Evolutionary conservation across 2,888 invertebrate genomes (phyloP).

Genomic region (Pherbina coryleti): DNA sequence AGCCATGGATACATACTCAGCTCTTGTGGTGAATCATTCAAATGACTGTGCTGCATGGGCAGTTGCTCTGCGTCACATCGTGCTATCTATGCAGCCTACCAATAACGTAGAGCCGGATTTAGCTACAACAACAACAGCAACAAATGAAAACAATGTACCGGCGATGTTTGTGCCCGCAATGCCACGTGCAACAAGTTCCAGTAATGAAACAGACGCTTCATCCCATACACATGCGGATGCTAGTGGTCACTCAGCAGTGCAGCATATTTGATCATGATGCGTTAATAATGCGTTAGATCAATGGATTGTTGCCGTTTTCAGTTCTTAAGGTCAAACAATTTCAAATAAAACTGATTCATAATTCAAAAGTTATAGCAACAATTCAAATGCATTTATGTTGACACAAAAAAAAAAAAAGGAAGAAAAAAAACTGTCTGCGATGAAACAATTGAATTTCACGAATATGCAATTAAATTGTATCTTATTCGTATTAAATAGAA

Average conservation of each 20-base stretch:
- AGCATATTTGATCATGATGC: slow-evolving; percentile 54
- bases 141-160: slow-evolving; percentile 45
- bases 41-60: slow-evolving; percentile 58
- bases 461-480: slow-evolving; percentile 26
- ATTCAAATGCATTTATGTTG: slow-evolving; percentile 6
- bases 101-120: slow-evolving; percentile 33
- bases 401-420: neutral
- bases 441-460: neutral
- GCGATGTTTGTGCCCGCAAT: slow-evolving; percentile 54
- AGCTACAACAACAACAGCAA: slow-evolving; percentile 26
- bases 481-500: slow-evolving; percentile 28
- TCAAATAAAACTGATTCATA: slow-evolving; percentile 15
- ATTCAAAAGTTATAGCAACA: slow-evolving; percentile 18
- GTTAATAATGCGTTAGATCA: neutral
- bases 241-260: slow-evolving; percentile 46
- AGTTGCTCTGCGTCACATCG: slow-evolving; percentile 55
- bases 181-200: slow-evolving; percentile 47
- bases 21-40: slow-evolving; percentile 57
- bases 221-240: slow-evolving; percentile 11
- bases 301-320: slow-evolving; percentile 7
- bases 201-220: slow-evolving; percentile 44
- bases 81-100: slow-evolving; percentile 54
- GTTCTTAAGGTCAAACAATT: neutral
- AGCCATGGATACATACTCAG: slow-evolving; percentile 58
- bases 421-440: neutral